phyloP scores from a whole-genome alignment of 2,113 vertebrate species.

The Tiliqua scincoides region DNA sequence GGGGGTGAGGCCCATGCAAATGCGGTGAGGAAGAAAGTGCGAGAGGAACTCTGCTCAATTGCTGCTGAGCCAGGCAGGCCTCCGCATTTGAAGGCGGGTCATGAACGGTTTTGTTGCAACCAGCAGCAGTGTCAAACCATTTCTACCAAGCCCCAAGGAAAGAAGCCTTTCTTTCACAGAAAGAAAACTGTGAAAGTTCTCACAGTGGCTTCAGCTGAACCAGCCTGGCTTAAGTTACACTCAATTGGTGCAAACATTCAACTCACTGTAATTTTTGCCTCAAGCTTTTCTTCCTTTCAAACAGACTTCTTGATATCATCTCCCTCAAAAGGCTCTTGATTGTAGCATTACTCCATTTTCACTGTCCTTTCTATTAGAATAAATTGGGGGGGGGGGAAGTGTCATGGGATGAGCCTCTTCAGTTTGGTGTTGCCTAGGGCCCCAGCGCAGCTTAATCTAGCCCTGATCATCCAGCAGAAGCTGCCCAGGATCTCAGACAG shows the following conservation, averaged over 20 bases:
- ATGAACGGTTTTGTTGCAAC: not conserved
- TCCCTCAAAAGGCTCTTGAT: no score
- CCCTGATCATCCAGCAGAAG: no score
- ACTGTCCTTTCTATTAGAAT: no score
- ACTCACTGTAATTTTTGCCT: not conserved
- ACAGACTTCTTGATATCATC: not conserved
- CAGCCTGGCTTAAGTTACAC: not conserved
- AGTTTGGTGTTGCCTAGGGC: no score
- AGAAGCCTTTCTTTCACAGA: not conserved
- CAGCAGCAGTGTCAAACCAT: not conserved
- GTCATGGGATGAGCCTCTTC: no score
- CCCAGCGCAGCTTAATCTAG: no score
- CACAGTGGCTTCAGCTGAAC: not conserved
- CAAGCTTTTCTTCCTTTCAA: not conserved
- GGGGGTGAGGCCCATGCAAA: not conserved
- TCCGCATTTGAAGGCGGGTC: not conserved
- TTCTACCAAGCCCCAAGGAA: not conserved
- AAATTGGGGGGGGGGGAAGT: no score
- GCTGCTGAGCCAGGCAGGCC: not conserved
- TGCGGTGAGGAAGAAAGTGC: not conserved
- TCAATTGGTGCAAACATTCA: not conserved
- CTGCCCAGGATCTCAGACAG: no score
- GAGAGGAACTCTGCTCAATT: not conserved
- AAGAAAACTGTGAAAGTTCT: no score
- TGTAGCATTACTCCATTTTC: no score